phyloP scores from a whole-genome alignment of 1,140 invertebrate species.

The Nylanderia fulva region DNA sequence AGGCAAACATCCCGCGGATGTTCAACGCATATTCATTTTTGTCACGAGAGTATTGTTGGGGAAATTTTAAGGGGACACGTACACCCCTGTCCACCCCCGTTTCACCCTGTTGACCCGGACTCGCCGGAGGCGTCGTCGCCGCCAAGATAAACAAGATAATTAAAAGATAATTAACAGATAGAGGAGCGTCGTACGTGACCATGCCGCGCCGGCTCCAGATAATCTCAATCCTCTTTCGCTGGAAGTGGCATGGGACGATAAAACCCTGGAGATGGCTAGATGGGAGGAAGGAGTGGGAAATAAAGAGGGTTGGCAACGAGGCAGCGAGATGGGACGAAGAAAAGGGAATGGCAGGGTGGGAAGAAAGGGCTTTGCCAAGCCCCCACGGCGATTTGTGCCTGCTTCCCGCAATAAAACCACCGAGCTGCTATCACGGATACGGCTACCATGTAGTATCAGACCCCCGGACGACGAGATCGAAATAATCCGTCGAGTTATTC shows the following conservation, averaged over 20 bases:
- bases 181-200: constrained; percentile 72
- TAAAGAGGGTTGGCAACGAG: constrained; percentile 44
- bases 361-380: constrained; percentile 54
- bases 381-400: constrained; percentile 53
- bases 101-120: neutral
- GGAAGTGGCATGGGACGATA: constrained; percentile 35
- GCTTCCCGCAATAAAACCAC: constrained; percentile 52
- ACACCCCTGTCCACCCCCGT: too few relatives aligned
- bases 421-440: constrained; percentile 33
- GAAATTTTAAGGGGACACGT: constrained; percentile 70
- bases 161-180: constrained; percentile 81
- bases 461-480: constrained; percentile 19
- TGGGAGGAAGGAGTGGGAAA: neutral
- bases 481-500: constrained; percentile 40
- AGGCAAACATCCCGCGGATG: constrained; percentile 19
- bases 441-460: constrained; percentile 31
- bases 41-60: neutral
- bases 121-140: constrained; percentile 32
- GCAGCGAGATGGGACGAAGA: constrained; percentile 44
- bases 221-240: constrained; percentile 72
- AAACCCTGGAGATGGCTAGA: neutral
- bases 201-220: constrained; percentile 50
- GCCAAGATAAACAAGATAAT: constrained; percentile 82
- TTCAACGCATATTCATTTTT: constrained; percentile 40
- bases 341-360: neutral